Evolutionary conservation across 2,113 vertebrate species (phyloP), one percentile per base, ranked within the genome.

Genomic region (Rhinoderma darwinii): DNA sequence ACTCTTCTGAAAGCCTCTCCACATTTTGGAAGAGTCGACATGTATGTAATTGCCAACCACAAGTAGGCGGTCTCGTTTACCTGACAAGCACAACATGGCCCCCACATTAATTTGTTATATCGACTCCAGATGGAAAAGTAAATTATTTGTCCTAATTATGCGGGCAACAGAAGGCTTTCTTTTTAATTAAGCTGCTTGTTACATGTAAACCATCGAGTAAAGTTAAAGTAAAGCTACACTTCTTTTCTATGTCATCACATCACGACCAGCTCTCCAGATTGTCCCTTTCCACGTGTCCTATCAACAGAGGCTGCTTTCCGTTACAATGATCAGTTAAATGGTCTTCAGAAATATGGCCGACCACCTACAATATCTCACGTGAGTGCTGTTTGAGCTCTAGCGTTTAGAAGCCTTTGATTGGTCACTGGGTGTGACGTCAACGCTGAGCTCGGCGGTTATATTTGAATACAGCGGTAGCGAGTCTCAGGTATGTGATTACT

Each of bases 301-400:
- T 4, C 18, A 9, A 47, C 43, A 47, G 14, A 5, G 1, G 25
- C 2, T 1, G 22, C 5, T 5, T 0, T 32, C 14, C 41, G 1
- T 66, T 66, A 27, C 41, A n/a, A 11, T 17, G 9, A 30, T 0
- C 43, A 11, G 25, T 3, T 14, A 12, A 2, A 2, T 30, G 51
- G 77, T 56, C 77, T 79, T n/a, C 77, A 39, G 7, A 56, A 79
- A 59, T 6, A 79, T 79, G 77, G 77, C 50, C 18, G 76, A 11
- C 50, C 10, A n/a, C n/a, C n/a, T n/a, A n/a, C n/a, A n/a, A n/a
- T n/a, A n/a, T n/a, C n/a, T n/a, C n/a, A n/a, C n/a, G n/a, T n/a
- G n/a, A n/a, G n/a, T 7, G 1, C 5, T 20, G 44, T 56, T 22
- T 2, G 77, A 15, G 54, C 78, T 61, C 78, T 41, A 43, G 78